These are phyloP conservation scores for Scelioninae gen. 1 DNA, from an alignment of 2,888 invertebrate genomes.

Conservation along the genomic window DNA sequence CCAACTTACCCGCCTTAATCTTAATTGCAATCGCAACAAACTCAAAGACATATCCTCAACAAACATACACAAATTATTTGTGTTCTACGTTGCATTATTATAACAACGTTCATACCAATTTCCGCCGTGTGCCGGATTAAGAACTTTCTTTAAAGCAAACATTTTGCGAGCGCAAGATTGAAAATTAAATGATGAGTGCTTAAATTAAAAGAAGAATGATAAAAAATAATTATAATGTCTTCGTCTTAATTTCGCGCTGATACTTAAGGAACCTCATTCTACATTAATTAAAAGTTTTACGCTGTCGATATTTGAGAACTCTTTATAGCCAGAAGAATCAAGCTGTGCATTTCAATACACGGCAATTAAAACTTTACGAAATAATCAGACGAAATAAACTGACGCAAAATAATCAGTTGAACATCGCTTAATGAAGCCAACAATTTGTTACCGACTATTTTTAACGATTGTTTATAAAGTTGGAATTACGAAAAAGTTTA, in stretches of 20 bases:
- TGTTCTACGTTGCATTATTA: not conserved
- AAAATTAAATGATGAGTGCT: constrained; percentile 23
- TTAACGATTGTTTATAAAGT: too few species aligned
- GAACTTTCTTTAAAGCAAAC: constrained; percentile 12
- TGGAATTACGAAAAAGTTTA: too few species aligned
- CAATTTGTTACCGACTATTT: too few species aligned
- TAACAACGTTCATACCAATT: constrained; percentile 20
- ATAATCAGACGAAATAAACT: too few species aligned
- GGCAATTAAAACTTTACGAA: constrained; percentile 15
- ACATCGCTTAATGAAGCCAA: not conserved
- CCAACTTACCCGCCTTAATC: too few species aligned
- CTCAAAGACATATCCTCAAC: too few species aligned
- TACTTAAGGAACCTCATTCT: constrained; percentile 21
- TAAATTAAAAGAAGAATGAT: constrained; percentile 13
- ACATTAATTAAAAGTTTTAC: constrained; percentile 55
- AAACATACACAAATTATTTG: not conserved
- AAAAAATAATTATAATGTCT: not conserved
- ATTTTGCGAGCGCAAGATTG: constrained; percentile 7
- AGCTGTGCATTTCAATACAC: constrained; percentile 37
- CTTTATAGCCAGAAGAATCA: constrained; percentile 20
- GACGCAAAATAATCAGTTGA: constrained; percentile 8
- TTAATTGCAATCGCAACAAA: too few species aligned
- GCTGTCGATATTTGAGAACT: constrained; percentile 3
- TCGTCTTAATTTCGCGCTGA: constrained; percentile 7
- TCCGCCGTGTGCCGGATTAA: not conserved